Evolutionary conservation across 1,140 invertebrate species (phyloP).

Genomic region (Papilio polyxenes): DNA sequence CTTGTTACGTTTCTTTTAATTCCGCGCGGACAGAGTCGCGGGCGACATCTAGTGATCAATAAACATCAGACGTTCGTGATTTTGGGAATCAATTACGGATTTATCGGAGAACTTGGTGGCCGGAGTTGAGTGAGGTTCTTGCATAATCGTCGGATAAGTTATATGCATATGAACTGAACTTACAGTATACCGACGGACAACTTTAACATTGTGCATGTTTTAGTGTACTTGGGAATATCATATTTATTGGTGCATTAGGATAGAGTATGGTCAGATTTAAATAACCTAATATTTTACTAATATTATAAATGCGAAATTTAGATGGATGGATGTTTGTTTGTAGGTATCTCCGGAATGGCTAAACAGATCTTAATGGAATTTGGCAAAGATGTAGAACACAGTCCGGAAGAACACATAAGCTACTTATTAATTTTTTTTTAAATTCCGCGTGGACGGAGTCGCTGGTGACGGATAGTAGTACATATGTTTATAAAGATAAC

Average conservation of each 20-base stretch:
- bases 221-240: neutral
- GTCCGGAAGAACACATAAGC: too few relatives aligned
- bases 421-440: too few relatives aligned
- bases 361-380: too few relatives aligned
- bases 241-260: neutral
- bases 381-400: too few relatives aligned
- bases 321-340: too few relatives aligned
- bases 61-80: constrained; percentile 17
- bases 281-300: neutral
- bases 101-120: constrained; percentile 19
- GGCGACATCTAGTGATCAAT: neutral
- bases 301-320: too few relatives aligned
- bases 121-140: constrained; percentile 1
- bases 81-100: constrained; percentile 21
- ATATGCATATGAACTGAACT: constrained; percentile 10
- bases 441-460: too few relatives aligned
- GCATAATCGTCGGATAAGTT: constrained; percentile 6
- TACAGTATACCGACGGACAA: neutral
- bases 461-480: too few relatives aligned
- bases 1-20: too few relatives aligned
- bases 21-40: too few relatives aligned
- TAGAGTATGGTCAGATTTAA: neutral
- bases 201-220: constrained; percentile 4
- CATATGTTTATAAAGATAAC: too few relatives aligned
- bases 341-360: too few relatives aligned